phyloP scores from a whole-genome alignment of 2,797 vertebrate species.

The Protonibea diacanthus region DNA sequence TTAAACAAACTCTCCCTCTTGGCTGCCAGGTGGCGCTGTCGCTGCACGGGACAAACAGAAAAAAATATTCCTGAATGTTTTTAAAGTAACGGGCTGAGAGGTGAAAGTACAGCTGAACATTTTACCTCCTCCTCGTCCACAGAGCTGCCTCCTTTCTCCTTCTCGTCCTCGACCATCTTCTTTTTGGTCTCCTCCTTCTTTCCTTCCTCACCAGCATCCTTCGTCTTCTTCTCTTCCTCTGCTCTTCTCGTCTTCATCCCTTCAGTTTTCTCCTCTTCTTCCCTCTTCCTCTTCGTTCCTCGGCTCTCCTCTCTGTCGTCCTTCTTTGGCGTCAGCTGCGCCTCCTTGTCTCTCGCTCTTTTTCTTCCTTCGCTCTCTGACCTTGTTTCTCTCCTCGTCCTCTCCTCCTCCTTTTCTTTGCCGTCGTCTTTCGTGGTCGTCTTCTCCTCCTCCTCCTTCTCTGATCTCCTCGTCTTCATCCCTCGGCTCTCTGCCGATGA shows the following conservation, averaged over 20 bases:
- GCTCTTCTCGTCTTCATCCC: slow-evolving; percentile 21
- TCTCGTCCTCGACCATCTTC: background rate
- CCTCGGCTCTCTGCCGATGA: too few relatives aligned
- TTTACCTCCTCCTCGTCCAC: slow-evolving; percentile 62
- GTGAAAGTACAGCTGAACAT: too few relatives aligned
- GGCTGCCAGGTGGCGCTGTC: slow-evolving; percentile 59
- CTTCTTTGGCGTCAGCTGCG: too few relatives aligned
- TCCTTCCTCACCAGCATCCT: background rate
- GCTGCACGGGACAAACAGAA: slow-evolving; percentile 45
- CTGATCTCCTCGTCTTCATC: too few relatives aligned
- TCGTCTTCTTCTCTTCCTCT: background rate
- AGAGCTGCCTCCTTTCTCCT: background rate
- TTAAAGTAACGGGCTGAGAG: too few relatives aligned
- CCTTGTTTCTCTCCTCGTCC: too few relatives aligned
- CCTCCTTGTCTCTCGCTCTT: too few relatives aligned
- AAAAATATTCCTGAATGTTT: too few relatives aligned
- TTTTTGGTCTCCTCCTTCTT: background rate
- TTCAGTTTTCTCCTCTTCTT: background rate
- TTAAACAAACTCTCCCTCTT: slow-evolving; percentile 75
- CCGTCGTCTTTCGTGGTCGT: too few relatives aligned
- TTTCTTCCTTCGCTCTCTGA: too few relatives aligned
- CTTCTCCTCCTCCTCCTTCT: too few relatives aligned
- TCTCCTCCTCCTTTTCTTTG: too few relatives aligned
- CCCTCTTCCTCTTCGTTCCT: background rate
- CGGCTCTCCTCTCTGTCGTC: background rate